Evolutionary conservation across 2,888 invertebrate species (phyloP).

Genomic region (Pasiphila rectangulata): DNA sequence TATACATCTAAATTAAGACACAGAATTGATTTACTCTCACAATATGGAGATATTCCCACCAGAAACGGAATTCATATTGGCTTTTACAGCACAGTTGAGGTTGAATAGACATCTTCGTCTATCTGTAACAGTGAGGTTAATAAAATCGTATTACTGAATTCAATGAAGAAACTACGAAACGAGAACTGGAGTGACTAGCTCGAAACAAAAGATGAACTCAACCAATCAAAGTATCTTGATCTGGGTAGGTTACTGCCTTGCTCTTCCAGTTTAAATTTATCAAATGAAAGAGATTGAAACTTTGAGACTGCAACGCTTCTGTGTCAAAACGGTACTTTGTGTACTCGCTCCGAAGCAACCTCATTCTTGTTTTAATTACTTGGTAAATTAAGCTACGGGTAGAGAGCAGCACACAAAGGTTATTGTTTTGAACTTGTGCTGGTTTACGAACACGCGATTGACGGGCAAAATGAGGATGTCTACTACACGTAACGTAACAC

Average conservation of each 20-base stretch:
- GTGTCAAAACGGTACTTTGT: conserved; percentile 29
- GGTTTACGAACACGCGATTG: conserved; percentile 53
- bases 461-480: conserved; percentile 64
- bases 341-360: conserved; percentile 29
- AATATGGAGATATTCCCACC: conserved; percentile 11
- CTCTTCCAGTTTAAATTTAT: conserved; percentile 14
- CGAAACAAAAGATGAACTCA: conserved; percentile 16
- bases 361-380: conserved; percentile 35
- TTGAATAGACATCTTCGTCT: not conserved
- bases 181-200: not conserved
- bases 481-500: conserved; percentile 47
- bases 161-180: not conserved
- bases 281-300: conserved; percentile 21
- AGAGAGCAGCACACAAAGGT: conserved; percentile 25
- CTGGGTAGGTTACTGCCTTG: conserved; percentile 9
- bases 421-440: conserved; percentile 40
- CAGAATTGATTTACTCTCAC: conserved; percentile 24
- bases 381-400: conserved; percentile 30
- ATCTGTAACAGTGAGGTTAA: not conserved
- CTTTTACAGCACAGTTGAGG: not conserved
- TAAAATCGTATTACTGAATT: not conserved
- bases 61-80: conserved; percentile 11
- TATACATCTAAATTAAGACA: conserved; percentile 30
- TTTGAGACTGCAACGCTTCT: conserved; percentile 21
- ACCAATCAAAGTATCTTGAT: conserved; percentile 13